Conservation (phyloP, 2,797 vertebrate genomes). For the Dendrocincla fuliginosa region DNA sequence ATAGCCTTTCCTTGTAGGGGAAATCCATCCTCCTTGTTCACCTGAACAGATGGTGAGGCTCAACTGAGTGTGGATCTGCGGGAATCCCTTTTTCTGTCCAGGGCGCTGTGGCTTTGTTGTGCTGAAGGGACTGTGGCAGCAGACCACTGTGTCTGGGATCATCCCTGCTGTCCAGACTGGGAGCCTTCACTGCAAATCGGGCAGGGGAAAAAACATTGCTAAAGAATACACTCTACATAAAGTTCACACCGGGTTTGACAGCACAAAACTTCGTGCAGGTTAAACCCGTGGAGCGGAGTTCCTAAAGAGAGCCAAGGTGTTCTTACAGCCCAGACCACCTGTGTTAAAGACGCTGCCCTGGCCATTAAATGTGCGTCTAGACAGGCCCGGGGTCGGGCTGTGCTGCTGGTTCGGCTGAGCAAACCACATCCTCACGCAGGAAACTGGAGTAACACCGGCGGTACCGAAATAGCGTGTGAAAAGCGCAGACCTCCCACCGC, state of each 20-base stretch:
- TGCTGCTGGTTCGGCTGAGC: neutral
- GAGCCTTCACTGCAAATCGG: neutral
- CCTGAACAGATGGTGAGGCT: neutral
- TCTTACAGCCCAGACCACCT: neutral
- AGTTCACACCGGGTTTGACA: neutral
- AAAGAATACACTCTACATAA: neutral
- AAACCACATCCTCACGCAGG: constrained; percentile 31
- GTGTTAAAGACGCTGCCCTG: neutral
- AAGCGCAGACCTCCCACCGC: constrained; percentile 44
- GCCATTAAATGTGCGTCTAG: constrained; percentile 23
- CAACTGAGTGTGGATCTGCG: neutral
- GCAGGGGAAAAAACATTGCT: accelerated
- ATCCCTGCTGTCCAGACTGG: neutral
- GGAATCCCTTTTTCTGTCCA: neutral
- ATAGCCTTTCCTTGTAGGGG: accelerated
- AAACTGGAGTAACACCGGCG: neutral
- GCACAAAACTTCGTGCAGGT: neutral
- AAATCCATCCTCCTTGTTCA: neutral
- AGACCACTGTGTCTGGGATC: too few relatives aligned
- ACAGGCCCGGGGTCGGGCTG: neutral
- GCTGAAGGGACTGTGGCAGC: neutral
- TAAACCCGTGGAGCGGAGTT: neutral
- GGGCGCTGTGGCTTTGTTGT: neutral
- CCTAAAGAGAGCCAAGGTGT: neutral
- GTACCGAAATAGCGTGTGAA: neutral